Evolutionary conservation across 2,113 vertebrate species (phyloP), one percentile per base, ranked within the genome.

Genomic region (Hippocampus guttulatus): DNA sequence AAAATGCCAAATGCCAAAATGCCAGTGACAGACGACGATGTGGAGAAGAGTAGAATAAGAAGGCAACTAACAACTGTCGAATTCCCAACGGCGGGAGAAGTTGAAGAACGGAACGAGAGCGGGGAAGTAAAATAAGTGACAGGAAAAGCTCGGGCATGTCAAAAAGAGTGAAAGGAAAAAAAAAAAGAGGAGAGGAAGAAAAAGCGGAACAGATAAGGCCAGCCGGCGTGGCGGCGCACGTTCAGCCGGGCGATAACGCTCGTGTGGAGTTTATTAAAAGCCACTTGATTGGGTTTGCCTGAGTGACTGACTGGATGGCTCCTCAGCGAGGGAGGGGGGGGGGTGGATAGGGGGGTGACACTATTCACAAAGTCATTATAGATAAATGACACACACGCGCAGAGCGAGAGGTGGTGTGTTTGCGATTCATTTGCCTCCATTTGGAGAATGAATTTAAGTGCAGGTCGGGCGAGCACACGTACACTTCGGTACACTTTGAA

Each of bases 351-450:
- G 88, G 87, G 92, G 87, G 81, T 86, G 85, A 90, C 82, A 90
- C 88, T 86, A 89, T 91, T 91, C 94, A 91, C 84, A 90, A 95
- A 94, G 94, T 95, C 93, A 97, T 96, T 95, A 95, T 93, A 95
- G 94, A 95, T 96, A 95, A 95, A 92, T 95, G 94, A 93, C 89
- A 85, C 75, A 83, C 76, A 76, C 49, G 14, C 47, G 10, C 3
- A 49, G n/a, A 63, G 61, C 30, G 3, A 16, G 75, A 70, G 58
- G 70, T 52, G 68, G 62, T 25, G 15, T 85, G 82, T 83, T 87
- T 88, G 81, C 84, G 76, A 70, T 77, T 78, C 78, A 88, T 88
- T 90, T 87, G 81, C 77, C 76, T 78, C 75, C 84, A 76, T 89
- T 88, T 89, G 77, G 82, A 72, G 73, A 86, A 83, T 57, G 80